Base-by-base conservation (phyloP, 2,797 vertebrate species). In the Potorous gilbertii region DNA sequence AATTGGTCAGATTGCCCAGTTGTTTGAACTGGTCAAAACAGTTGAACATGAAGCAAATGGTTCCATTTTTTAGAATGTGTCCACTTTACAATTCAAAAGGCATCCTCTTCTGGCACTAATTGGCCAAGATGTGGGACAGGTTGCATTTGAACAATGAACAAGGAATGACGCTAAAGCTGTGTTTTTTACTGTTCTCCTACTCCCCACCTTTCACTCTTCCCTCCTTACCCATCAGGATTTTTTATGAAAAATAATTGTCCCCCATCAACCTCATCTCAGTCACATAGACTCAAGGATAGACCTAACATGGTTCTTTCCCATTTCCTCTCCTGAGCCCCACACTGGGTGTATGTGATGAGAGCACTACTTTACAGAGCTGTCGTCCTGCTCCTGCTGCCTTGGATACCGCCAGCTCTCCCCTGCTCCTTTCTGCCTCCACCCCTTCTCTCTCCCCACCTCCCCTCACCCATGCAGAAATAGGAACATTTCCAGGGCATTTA, bases 251-350 rank as follows among this genome's bases (percentile, higher is more conserved):
- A 24, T 52, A 29, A 11, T 46, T 34, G 21, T 0, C 1, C 29
- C 46, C 29, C 52, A 52, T 66, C n/a, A 24, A 18, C 10, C 6
- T 31, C 46, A 9, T 27, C 3, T 27, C 21, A 21, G 40, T 46
- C 9, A 10, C 94, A 3, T 1, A 90, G 28, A 12, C 16, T 0
- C 29, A 3, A 12, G 29, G 29, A 0, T 0, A 24, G 24, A 1
- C 21, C 54, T 28, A 55, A 12, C 0, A 1, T 21, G 31, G n/a
- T 52, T 52, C 24, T n/a, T 16, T 55, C 11, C 2, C 24, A 21
- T 4, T 1, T 12, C 14, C 74, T 46, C 28, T 21, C 0, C 0
- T 8, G 14, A 74, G 28, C 34, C 55, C 90, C 0, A 0, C 55
- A 21, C 74, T 5, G 50, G 54, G 50, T 55, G 12, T 8, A 52